Percentiles rank a stretch among this genome's conserved stretches.
phyloP scores from a whole-genome alignment of 2,113 vertebrate genomes.

The Catagonus wagneri region DNA sequence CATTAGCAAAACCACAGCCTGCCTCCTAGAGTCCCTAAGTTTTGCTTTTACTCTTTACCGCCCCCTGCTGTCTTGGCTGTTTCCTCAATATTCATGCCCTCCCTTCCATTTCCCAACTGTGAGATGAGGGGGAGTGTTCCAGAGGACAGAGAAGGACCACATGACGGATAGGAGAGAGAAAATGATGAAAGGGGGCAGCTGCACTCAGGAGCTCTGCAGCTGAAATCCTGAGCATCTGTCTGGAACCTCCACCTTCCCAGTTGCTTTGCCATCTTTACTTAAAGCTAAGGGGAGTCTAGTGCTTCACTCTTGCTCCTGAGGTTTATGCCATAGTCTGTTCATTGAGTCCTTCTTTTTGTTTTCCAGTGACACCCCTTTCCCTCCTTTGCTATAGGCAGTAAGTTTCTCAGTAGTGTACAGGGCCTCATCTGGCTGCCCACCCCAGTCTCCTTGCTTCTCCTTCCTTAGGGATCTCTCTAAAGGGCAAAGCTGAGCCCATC shows the following conservation, averaged over 20 bases:
- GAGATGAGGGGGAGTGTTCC: no score
- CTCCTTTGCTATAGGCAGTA: background rate
- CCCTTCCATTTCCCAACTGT: background rate
- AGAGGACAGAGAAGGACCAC: background rate
- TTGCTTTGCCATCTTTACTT: background rate
- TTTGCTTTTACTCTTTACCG: background rate
- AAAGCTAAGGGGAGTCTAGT: background rate
- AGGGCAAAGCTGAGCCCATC: background rate
- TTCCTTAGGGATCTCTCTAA: background rate
- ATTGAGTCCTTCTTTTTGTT: background rate
- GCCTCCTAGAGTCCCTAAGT: background rate
- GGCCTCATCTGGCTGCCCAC: background rate
- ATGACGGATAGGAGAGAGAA: background rate
- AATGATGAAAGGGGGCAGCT: rapidly evolving
- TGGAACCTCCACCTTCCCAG: background rate
- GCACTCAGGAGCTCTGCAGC: background rate
- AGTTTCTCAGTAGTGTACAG: background rate
- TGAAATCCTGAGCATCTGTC: background rate
- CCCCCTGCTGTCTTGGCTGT: background rate
- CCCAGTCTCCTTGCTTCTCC: background rate
- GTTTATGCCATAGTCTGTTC: background rate
- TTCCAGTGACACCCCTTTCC: background rate
- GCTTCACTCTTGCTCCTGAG: background rate
- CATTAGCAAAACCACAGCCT: background rate
- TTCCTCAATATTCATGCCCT: background rate